phyloP scores from a whole-genome alignment of 2,888 invertebrate species.

The Zeuzera pyrina region DNA sequence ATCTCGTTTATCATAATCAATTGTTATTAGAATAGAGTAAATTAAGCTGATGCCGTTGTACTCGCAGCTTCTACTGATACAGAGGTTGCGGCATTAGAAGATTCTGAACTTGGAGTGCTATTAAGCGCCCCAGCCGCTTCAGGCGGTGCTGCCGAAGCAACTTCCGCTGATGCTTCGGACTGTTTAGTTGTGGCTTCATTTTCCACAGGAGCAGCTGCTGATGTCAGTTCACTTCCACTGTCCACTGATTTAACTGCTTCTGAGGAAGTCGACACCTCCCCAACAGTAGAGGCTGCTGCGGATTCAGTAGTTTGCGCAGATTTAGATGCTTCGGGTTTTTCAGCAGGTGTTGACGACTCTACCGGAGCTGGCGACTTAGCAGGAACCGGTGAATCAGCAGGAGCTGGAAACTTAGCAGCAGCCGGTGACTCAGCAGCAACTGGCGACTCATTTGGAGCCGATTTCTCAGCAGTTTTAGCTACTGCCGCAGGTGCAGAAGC shows the following conservation, averaged over 20 bases:
- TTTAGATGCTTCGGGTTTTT: constrained; percentile 2
- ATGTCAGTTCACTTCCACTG: not conserved
- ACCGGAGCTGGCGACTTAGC: constrained; percentile 3
- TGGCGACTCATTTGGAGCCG: constrained; percentile 10
- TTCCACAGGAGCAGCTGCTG: not conserved
- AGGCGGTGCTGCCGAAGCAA: no score
- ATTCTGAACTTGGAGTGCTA: constrained; percentile 4
- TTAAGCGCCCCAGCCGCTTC: not conserved
- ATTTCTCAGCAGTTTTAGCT: constrained; percentile 5
- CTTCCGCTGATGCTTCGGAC: no score
- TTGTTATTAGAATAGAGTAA: not conserved
- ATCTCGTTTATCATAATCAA: not conserved
- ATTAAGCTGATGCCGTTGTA: constrained; percentile 16
- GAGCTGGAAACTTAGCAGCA: constrained; percentile 3
- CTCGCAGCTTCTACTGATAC: constrained; percentile 14
- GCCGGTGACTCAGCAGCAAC: constrained; percentile 6
- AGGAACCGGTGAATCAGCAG: constrained; percentile 9
- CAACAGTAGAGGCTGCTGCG: constrained; percentile 13
- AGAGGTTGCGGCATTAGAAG: no score
- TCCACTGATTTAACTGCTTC: constrained; percentile 13
- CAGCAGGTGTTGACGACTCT: constrained; percentile 3
- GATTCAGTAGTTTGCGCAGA: constrained; percentile 10
- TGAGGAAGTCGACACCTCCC: constrained; percentile 16
- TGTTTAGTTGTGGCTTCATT: not conserved
- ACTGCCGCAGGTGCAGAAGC: constrained; percentile 22